phyloP scores from a whole-genome alignment of 2,797 vertebrate genomes.

The Clarias laeviceps region DNA sequence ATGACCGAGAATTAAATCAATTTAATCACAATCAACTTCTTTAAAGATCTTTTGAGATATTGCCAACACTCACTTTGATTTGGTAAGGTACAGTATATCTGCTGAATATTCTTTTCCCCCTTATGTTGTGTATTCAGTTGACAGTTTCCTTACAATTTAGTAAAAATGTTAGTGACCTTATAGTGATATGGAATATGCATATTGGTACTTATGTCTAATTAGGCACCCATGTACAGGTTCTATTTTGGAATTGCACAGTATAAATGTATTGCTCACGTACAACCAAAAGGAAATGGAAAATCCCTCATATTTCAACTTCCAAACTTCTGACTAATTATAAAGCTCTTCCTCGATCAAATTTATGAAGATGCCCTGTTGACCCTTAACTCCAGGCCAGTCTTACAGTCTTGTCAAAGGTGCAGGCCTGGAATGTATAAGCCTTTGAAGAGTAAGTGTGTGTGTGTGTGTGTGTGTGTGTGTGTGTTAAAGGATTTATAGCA shows the following conservation, averaged over 20 bases:
- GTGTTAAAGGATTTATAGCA: constrained; percentile 40
- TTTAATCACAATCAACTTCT: neutral
- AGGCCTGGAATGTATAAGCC: constrained; percentile 7
- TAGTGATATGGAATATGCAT: neutral
- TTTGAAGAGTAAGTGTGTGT: constrained; percentile 18
- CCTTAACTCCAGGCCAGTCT: neutral
- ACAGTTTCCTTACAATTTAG: neutral
- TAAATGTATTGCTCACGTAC: neutral
- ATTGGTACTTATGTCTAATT: neutral
- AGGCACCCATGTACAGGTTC: neutral
- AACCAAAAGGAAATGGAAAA: neutral
- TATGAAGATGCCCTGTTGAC: constrained; percentile 20
- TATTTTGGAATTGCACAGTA: neutral
- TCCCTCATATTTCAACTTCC: neutral
- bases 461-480: neutral
- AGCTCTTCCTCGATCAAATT: constrained; percentile 33
- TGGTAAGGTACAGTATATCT: neutral
- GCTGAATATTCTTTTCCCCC: neutral
- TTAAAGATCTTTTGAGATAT: neutral
- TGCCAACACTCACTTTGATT: neutral
- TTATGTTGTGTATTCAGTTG: neutral
- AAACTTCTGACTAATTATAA: constrained; percentile 38
- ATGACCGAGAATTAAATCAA: neutral
- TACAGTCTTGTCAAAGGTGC: constrained; percentile 8
- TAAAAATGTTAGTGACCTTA: neutral